Percentiles rank a stretch among this genome's conserved stretches.
Conservation (phyloP, 1,140 invertebrate species). For the Pissodes strobi region DNA sequence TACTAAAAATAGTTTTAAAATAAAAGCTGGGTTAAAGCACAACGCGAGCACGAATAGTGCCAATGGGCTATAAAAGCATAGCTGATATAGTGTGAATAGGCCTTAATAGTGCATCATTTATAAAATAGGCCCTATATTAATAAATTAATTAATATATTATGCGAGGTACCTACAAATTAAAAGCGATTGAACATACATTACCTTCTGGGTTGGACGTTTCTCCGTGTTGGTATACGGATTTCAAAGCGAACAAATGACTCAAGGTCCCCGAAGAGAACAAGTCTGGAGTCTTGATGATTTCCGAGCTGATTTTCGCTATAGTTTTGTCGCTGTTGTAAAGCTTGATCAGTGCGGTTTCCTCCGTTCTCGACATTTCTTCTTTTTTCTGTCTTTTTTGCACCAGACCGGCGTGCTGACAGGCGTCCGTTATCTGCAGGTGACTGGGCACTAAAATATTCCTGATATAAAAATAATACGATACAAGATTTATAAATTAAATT, state of each 20-base stretch:
- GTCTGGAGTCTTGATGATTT: not conserved
- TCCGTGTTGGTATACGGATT: slow-evolving; percentile 62
- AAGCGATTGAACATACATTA: too few species aligned
- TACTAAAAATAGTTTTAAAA: too few species aligned
- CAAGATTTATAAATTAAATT: too few species aligned
- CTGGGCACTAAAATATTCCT: slow-evolving; percentile 61
- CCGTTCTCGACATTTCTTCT: slow-evolving; percentile 28
- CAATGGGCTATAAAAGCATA: too few species aligned
- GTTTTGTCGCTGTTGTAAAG: slow-evolving; percentile 43
- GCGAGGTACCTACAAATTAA: too few species aligned
- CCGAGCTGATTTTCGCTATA: slow-evolving; percentile 7
- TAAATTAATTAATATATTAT: too few species aligned
- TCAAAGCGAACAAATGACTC: slow-evolving; percentile 61
- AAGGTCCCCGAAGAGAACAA: slow-evolving; percentile 59
- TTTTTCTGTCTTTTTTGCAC: slow-evolving; percentile 52
- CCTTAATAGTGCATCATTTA: too few species aligned
- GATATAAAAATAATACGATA: too few species aligned
- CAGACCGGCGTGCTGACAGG: slow-evolving; percentile 67
- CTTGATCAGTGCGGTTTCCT: slow-evolving; percentile 37
- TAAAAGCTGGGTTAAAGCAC: too few species aligned
- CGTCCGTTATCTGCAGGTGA: slow-evolving; percentile 64
- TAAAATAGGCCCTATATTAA: too few species aligned
- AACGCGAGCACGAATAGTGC: too few species aligned
- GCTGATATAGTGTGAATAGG: too few species aligned
- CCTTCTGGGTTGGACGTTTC: slow-evolving; percentile 59